Base-by-base conservation (phyloP, 2,797 vertebrate genomes). In the Mormyrops attenuatus region DNA sequence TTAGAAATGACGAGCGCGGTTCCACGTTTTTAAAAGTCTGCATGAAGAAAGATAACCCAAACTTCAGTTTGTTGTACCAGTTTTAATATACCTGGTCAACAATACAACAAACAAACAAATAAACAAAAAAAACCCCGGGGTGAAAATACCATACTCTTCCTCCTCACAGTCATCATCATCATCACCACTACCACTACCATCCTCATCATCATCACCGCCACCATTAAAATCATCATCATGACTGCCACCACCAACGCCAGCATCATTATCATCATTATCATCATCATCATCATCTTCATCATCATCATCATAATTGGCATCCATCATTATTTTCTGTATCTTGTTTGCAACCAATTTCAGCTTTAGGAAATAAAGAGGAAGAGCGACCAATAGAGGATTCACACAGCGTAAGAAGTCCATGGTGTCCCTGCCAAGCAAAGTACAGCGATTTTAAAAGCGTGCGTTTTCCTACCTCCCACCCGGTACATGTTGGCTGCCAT, bases 401-500 rank as follows among this genome's bases (percentile, higher is more conserved):
- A 85, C 82, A 44, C 69, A 41, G 82, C 47, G 11, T 47, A 22
- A 85, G 91, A 84, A 82, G 89, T 49, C 90, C 92, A 90, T 92
- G 63, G 88, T n/a, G 88, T 69, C 91, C 88, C 89, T 91, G 89
- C 93, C 88, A 90, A 92, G 92, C 38, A 89, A 77, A 55, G 89
- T 47, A 89, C 41, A 15, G 26, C 15, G 47, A 53, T 87, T 26
- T 66, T 69, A 50, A 26, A 26, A 11, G 52, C 92, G 90, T 87
- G 91, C 90, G 89, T 57, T 82, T 52, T 91, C 89, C 95, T 96
- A 97, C 96, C 96, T 96, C 96, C 96, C 93, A 97, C 96, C 96
- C 96, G 96, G 96, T 97, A 97, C 96, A 97, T 97, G 93, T 97
- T 97, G 57, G 96, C 96, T 95, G 96, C 96, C 96, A 97, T 97